These are phyloP conservation scores for Polydrusus cervinus DNA, from an alignment of 2,888 invertebrate species.

Conservation along the genomic window DNA sequence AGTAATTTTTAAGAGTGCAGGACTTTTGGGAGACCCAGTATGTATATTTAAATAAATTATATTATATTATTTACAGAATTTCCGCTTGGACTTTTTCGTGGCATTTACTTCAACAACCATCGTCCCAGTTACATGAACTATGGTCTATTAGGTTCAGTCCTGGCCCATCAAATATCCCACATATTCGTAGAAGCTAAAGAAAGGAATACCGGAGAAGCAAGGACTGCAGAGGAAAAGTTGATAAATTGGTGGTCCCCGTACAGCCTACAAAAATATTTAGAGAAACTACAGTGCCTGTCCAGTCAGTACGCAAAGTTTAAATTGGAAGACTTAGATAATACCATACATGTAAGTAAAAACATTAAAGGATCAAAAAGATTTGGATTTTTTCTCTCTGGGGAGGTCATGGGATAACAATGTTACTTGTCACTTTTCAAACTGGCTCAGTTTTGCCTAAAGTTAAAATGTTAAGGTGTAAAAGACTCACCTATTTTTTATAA, in stretches of 20 bases:
- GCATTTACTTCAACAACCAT: constrained; percentile 64
- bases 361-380: too few relatives aligned
- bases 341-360: constrained; percentile 75
- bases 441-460: too few relatives aligned
- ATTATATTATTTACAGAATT: constrained; percentile 60
- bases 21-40: too few relatives aligned
- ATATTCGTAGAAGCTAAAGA: constrained; percentile 78
- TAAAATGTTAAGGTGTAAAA: too few relatives aligned
- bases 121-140: constrained; percentile 69
- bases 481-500: too few relatives aligned
- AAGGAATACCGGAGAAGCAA: constrained; percentile 75
- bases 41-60: too few relatives aligned
- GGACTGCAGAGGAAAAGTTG: constrained; percentile 65
- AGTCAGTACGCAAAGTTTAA: constrained; percentile 92
- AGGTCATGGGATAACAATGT: too few relatives aligned
- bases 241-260: constrained; percentile 86
- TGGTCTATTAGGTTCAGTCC: constrained; percentile 66
- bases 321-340: constrained; percentile 78
- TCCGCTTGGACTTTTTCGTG: constrained; percentile 66
- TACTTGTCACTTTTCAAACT: too few relatives aligned
- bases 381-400: too few relatives aligned
- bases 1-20: too few relatives aligned
- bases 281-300: constrained; percentile 90
- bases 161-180: constrained; percentile 68
- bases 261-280: constrained; percentile 86